Percentiles rank a stretch among this genome's conserved stretches.
Conservation (phyloP, 2,113 vertebrate species). For the Jacana jacana region DNA sequence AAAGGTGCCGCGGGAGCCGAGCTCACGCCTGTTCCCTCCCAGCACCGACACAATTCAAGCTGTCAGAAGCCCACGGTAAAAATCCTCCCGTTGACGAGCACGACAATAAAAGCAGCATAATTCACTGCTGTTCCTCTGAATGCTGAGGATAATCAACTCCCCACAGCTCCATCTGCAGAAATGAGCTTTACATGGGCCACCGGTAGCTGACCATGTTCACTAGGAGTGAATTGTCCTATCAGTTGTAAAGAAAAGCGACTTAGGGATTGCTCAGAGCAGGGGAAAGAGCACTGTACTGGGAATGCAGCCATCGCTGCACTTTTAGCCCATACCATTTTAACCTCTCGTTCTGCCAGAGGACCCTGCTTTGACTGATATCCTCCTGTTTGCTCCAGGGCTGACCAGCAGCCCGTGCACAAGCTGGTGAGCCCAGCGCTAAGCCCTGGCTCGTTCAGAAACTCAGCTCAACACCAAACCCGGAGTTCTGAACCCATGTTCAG, state of each 20-base stretch:
- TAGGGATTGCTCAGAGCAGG: not conserved
- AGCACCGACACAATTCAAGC: not conserved
- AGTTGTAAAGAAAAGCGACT: not conserved
- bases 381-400: not conserved
- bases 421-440: not conserved
- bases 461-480: not conserved
- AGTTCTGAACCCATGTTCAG: not conserved
- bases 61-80: slow-evolving; percentile 25
- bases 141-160: not conserved
- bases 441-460: not conserved
- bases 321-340: not conserved
- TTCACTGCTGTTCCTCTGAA: slow-evolving; percentile 1
- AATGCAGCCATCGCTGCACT: not conserved
- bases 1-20: not conserved
- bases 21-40: not conserved
- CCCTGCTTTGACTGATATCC: fast-evolving
- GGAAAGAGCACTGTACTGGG: not conserved
- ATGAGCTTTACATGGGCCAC: not conserved
- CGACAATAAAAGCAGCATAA: not conserved
- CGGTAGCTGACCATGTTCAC: not conserved
- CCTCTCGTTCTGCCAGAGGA: not conserved
- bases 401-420: not conserved
- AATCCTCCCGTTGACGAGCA: not conserved
- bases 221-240: not conserved
- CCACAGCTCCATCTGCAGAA: not conserved